Base-by-base conservation (phyloP, 1,140 invertebrate genomes). In the Drosophila punjabiensis region DNA sequence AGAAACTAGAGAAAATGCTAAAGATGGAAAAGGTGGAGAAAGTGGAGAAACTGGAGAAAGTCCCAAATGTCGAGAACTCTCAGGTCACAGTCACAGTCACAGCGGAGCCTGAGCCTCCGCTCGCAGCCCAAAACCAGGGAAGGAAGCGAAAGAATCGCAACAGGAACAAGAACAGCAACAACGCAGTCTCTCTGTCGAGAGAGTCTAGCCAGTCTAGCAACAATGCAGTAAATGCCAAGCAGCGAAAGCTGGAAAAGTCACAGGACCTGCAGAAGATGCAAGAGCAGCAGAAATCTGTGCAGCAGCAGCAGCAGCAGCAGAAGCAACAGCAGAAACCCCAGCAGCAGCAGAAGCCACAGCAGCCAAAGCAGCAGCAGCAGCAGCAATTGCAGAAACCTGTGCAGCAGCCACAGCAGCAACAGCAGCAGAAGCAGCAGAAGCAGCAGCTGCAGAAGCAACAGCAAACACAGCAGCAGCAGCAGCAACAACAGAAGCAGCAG, bases 121-220 rank as follows among this genome's bases (percentile, higher is more conserved):
- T 28, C 8, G 33, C 30, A 13, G 2, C 18, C 4, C 24, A 14
- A 1, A 20, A n/a, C 4, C 58, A 62, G 33, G 67, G 56, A 2
- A 55, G 52, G 37, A 66, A 64, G 35, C 53, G 41, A 6, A 45
- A 30, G 47, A 69, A 65, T 7, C 35, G 18, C 18, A 52, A 69
- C 7, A 69, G 41, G 62, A 37, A 24, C 37, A 33, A 32, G 16
- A 50, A 39, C 18, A 33, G 28, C 24, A 66, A 30, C 33, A 50
- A 39, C 20, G 28, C 5, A 2, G 3, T 14, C 16, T 11, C 62
- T 5, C 3, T 18, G 2, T 37, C 66, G 0, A 33, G 62, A n/a
- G 45, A 68, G 8, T 52, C 35, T 13, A 67, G 66, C 7, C 20
- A 6, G 28, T 39, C 18, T 4, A 52, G 45, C 30, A 35, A 3